A percentile compares a stretch with the other conserved stretches of the same genome.
phyloP scores from a whole-genome alignment of 1,140 invertebrate species.

The Aphelinus atriplicis region DNA sequence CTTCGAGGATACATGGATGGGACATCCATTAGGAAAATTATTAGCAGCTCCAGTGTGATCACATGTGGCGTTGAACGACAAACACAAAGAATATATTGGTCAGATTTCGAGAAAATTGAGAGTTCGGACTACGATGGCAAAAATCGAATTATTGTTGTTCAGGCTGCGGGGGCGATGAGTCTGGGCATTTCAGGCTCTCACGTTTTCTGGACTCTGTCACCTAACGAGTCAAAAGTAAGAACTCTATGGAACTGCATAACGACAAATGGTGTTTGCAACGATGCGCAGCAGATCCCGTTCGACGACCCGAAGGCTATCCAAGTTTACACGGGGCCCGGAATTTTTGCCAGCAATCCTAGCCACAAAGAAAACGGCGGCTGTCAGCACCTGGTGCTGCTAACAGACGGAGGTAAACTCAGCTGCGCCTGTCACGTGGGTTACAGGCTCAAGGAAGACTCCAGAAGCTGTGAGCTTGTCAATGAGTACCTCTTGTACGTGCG shows the following conservation, averaged over 20 bases:
- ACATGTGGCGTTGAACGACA: background rate
- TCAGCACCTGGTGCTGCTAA: constrained; percentile 12
- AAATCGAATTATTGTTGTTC: background rate
- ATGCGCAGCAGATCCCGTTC: background rate
- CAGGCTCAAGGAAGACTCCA: background rate
- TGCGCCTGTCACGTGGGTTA: constrained; percentile 26
- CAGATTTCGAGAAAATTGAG: background rate
- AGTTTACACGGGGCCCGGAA: background rate
- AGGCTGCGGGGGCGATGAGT: background rate
- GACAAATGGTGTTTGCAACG: background rate
- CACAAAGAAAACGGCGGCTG: constrained; percentile 11
- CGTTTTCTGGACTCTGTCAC: constrained; percentile 1
- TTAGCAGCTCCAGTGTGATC: background rate
- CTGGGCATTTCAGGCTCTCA: constrained; percentile 1
- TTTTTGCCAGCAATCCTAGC: background rate
- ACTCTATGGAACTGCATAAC: constrained; percentile 1
- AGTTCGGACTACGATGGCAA: constrained; percentile 22
- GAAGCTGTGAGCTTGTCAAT: background rate
- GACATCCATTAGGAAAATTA: background rate
- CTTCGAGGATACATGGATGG: constrained; percentile 24
- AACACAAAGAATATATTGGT: constrained; percentile 6
- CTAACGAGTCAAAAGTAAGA: background rate
- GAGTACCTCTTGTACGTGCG: constrained; percentile 12
- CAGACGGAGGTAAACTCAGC: too few species aligned
- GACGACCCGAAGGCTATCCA: constrained; percentile 13